Percentiles rank a stretch among this genome's conserved stretches.
Conservation (phyloP, 2,113 vertebrate species). For the Aplodontia rufa region DNA sequence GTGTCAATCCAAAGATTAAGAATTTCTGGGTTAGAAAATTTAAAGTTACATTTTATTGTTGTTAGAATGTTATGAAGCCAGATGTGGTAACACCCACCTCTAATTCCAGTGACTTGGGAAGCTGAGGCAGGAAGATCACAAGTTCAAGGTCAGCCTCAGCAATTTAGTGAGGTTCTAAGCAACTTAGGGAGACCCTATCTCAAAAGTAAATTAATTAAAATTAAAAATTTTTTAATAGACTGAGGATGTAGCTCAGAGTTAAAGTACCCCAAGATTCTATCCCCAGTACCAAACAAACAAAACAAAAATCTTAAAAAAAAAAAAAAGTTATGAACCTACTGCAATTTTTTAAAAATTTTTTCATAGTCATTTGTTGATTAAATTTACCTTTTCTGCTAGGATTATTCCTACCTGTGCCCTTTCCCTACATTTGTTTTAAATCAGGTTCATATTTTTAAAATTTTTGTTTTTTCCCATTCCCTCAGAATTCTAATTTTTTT, state of each 20-base stretch:
- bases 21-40: neutral
- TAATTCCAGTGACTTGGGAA: too few relatives aligned
- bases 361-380: conserved; percentile 13
- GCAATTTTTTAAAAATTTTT: neutral
- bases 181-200: too few relatives aligned
- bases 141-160: too few relatives aligned
- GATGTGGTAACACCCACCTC: too few relatives aligned
- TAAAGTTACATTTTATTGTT: neutral
- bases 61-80: neutral
- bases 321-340: neutral
- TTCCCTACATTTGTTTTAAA: neutral
- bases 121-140: too few relatives aligned
- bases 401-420: neutral
- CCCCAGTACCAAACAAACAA: too few relatives aligned
- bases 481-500: conserved; percentile 21
- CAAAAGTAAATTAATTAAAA: too few relatives aligned
- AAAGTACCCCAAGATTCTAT: too few relatives aligned
- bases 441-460: neutral
- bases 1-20: neutral
- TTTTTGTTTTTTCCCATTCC: neutral
- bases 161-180: too few relatives aligned
- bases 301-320: too few relatives aligned
- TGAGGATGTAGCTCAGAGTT: too few relatives aligned
- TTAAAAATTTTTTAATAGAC: too few relatives aligned
- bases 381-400: neutral